phyloP scores from a whole-genome alignment of 1,140 invertebrate genomes.

The silkworm (Bombyx mori) region DNA sequence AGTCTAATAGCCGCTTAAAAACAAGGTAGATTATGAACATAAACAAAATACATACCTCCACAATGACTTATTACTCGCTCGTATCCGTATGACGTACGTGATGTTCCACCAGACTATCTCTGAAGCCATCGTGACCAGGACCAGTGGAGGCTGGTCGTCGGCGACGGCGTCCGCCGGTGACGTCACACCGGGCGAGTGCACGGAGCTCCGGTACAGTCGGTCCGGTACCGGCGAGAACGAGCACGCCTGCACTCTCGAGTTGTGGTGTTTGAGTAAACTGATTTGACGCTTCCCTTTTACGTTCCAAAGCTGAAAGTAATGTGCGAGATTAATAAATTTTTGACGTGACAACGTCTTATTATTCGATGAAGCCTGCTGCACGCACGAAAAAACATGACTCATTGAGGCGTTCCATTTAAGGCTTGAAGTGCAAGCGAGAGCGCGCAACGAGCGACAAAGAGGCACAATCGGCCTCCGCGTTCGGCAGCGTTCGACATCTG shows the following conservation, averaged over 20 bases:
- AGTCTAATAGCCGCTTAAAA: no score
- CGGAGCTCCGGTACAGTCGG: slow-evolving; percentile 18
- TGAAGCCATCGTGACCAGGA: slow-evolving; percentile 47
- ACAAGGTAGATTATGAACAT: not conserved
- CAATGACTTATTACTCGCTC: slow-evolving; percentile 18
- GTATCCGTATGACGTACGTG: slow-evolving; percentile 32
- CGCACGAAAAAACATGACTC: no score
- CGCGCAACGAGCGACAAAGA: no score
- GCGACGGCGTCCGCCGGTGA: slow-evolving; percentile 7
- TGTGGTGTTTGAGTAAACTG: slow-evolving; percentile 46
- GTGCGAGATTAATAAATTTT: not conserved
- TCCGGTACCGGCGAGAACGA: slow-evolving; percentile 46
- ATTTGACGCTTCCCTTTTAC: slow-evolving; percentile 42
- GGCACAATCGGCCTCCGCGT: no score
- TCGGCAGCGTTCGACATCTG: no score
- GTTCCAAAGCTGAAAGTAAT: slow-evolving; percentile 45
- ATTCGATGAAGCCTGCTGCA: no score
- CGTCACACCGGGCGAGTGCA: slow-evolving; percentile 2
- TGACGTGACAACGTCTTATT: no score
- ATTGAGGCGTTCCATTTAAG: no score
- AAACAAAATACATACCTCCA: slow-evolving; percentile 29
- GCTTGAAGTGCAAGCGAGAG: no score
- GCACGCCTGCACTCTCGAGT: slow-evolving; percentile 47
- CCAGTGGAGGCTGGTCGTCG: slow-evolving; percentile 39
- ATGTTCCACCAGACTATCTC: slow-evolving; percentile 63